Evolutionary conservation across 2,888 invertebrate genomes (phyloP).

Genomic region (Protodeltote pygarga): DNA sequence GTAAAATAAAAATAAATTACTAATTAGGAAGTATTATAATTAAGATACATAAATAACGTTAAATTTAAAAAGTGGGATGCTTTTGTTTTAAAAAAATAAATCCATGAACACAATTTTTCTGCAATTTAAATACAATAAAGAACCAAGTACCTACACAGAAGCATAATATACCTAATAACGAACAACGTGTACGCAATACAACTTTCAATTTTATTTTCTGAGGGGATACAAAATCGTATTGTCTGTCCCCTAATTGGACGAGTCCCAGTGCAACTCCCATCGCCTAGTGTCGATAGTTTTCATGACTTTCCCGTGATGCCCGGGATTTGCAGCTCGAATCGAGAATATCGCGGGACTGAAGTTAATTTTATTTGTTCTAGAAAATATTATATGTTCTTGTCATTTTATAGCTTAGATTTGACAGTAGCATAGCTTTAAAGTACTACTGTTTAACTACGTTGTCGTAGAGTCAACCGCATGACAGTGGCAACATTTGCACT

Average conservation of each 20-base stretch:
- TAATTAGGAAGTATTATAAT: too few relatives aligned
- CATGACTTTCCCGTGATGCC: slow-evolving; percentile 30
- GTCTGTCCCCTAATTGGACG: slow-evolving; percentile 23
- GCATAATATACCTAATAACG: not conserved
- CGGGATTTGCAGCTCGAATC: slow-evolving; percentile 18
- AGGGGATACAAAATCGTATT: slow-evolving; percentile 13
- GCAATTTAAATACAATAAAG: not conserved
- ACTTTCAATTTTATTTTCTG: not conserved
- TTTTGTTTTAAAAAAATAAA: not conserved
- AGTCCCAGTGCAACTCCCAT: slow-evolving; percentile 1
- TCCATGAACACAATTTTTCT: not conserved
- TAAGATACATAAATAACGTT: too few relatives aligned
- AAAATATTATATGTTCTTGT: too few relatives aligned
- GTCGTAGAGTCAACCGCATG: too few relatives aligned
- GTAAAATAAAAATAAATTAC: too few relatives aligned
- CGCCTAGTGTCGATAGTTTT: slow-evolving; percentile 15
- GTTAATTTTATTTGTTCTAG: slow-evolving; percentile 6
- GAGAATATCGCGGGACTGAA: slow-evolving; percentile 7
- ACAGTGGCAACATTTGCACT: too few relatives aligned
- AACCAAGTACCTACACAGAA: not conserved
- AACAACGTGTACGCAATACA: not conserved
- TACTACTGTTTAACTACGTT: too few relatives aligned
- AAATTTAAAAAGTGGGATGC: not conserved
- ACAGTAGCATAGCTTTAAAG: too few relatives aligned
- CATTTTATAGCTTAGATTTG: too few relatives aligned